A percentile compares a stretch with the other conserved stretches of the same genome.
Evolutionary conservation across 2,797 vertebrate genomes (phyloP).

Genomic region (Chiloscyllium punctatum): DNA sequence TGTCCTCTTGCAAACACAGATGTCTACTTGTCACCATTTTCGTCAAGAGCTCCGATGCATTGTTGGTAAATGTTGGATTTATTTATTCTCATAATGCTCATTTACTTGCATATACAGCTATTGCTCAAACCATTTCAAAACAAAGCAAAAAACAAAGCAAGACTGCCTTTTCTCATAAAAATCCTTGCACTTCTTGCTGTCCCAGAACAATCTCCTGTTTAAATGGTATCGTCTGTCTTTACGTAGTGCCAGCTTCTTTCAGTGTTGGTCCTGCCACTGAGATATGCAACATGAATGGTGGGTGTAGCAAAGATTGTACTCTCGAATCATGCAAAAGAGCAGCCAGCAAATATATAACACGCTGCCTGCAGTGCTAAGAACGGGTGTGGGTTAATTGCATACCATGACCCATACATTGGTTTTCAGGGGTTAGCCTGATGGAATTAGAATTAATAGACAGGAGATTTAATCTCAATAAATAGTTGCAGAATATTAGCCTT

Average conservation of each 20-base stretch:
- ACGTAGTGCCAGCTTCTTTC: not conserved
- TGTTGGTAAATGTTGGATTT: not conserved
- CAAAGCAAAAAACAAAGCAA: too few species aligned
- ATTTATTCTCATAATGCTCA: not conserved
- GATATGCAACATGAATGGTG: not conserved
- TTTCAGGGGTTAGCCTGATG: not conserved
- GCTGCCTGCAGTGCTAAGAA: not conserved
- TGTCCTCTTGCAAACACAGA: not conserved
- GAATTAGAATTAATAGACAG: not conserved
- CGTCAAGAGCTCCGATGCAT: not conserved
- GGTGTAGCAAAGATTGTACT: not conserved
- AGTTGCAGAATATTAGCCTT: not conserved
- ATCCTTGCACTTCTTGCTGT: not conserved
- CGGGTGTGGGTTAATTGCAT: not conserved
- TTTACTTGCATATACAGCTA: not conserved
- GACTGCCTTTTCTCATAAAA: not conserved
- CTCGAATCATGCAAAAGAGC: not conserved
- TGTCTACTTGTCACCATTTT: not conserved
- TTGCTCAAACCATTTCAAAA: not conserved
- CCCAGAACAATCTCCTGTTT: not conserved
- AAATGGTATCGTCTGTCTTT: not conserved
- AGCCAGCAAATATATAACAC: not conserved
- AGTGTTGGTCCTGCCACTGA: not conserved
- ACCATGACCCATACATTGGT: not conserved
- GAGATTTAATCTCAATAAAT: not conserved